These are phyloP conservation scores for Cybosia mesomella DNA, from an alignment of 2,888 invertebrate genomes.

Conservation along the genomic window DNA sequence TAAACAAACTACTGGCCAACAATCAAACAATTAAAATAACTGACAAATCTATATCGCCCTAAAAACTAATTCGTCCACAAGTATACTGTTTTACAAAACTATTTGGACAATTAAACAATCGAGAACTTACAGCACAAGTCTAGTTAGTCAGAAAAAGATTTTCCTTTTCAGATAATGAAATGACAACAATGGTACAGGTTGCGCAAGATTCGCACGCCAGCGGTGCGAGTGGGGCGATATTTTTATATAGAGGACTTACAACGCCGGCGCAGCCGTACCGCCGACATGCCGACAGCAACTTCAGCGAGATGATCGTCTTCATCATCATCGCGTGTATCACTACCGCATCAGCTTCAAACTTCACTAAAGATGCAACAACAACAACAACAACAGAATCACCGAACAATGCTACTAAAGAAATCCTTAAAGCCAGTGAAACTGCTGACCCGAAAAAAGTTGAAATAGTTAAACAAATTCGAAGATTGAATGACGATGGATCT, in stretches of 20 bases:
- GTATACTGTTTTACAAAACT: constrained; percentile 69
- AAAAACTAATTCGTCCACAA: constrained; percentile 67
- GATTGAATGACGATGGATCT: constrained; percentile 93
- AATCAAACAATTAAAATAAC: constrained; percentile 74
- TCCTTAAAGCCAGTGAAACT: constrained; percentile 88
- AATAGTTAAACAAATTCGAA: constrained; percentile 93
- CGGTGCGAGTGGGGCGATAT: constrained; percentile 81
- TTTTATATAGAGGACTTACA: constrained; percentile 81
- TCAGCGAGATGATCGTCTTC: constrained; percentile 78
- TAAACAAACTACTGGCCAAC: constrained; percentile 58
- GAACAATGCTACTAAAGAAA: constrained; percentile 83
- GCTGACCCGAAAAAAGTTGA: constrained; percentile 90
- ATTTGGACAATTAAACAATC: constrained; percentile 83
- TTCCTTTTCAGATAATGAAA: constrained; percentile 86
- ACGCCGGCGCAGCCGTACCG: constrained; percentile 77
- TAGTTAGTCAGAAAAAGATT: constrained; percentile 83
- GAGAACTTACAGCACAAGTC: constrained; percentile 77
- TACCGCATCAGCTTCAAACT: constrained; percentile 61
- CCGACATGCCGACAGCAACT: constrained; percentile 79
- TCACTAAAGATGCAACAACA: constrained; percentile 58
- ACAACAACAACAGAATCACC: constrained; percentile 58
- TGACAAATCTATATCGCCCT: constrained; percentile 55
- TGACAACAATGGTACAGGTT: constrained; percentile 83
- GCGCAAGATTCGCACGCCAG: constrained; percentile 82
- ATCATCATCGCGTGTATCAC: constrained; percentile 73